Percentiles rank a stretch among this genome's conserved stretches.
Evolutionary conservation across 1,140 invertebrate genomes (phyloP).

Genomic region (Acromyrmex heyeri): DNA sequence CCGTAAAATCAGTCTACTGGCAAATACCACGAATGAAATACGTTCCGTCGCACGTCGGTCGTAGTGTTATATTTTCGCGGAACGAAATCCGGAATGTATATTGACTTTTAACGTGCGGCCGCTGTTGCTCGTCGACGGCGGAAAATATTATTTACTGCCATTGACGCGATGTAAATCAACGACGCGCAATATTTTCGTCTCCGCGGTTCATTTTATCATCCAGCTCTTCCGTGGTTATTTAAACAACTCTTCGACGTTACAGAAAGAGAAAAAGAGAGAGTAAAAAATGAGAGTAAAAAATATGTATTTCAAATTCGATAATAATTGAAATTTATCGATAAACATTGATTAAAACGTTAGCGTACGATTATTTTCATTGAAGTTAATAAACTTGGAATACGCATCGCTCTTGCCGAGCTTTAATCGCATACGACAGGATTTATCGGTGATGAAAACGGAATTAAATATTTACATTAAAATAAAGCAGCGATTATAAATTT

Average conservation of each 20-base stretch:
- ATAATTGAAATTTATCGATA: conserved; percentile 1
- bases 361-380: neutral
- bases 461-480: conserved; percentile 10
- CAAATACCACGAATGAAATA: conserved; percentile 38
- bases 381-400: conserved; percentile 35
- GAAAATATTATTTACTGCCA: conserved; percentile 36
- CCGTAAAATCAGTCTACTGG: conserved; percentile 44
- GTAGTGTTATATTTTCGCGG: conserved; percentile 46
- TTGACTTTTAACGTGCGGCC: conserved; percentile 43
- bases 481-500: neutral
- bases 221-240: neutral
- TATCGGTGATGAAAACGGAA: neutral
- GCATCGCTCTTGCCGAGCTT: neutral
- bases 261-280: neutral
- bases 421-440: neutral
- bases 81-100: conserved; percentile 29
- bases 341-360: conserved; percentile 45
- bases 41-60: neutral
- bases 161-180: conserved; percentile 46
- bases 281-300: neutral
- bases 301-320: conserved; percentile 3
- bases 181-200: conserved; percentile 44
- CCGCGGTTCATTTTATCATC: neutral
- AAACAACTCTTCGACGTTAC: neutral
- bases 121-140: conserved; percentile 5